A percentile compares a stretch with the other conserved stretches of the same genome.
Evolutionary conservation across 2,113 vertebrate genomes (phyloP).

Genomic region (Pelusios castaneus): DNA sequence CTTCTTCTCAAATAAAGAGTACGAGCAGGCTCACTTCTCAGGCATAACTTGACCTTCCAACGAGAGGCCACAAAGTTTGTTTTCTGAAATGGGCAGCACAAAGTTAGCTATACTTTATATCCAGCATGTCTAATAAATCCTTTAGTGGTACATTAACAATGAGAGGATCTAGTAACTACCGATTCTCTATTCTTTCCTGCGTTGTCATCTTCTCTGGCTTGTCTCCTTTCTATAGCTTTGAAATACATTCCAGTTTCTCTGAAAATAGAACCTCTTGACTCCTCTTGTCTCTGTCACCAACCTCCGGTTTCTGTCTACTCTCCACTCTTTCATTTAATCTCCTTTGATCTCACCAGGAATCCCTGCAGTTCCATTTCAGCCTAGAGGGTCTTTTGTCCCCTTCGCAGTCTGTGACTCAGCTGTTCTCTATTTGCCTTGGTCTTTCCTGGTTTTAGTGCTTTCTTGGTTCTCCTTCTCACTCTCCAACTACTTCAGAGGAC

Average conservation of each 20-base stretch:
- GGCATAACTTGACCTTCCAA: not conserved
- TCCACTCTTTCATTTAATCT: not conserved
- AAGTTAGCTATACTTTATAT: fast-evolving
- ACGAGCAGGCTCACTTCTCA: not conserved
- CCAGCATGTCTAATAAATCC: not conserved
- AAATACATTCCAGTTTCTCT: not conserved
- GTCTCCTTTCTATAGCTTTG: not conserved
- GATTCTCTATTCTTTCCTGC: not conserved
- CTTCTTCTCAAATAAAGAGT: not conserved
- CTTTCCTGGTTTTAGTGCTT: not conserved
- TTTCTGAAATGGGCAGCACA: not conserved
- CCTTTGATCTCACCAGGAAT: not conserved
- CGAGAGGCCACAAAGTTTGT: fast-evolving
- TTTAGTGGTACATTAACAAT: not conserved
- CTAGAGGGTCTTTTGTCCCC: not conserved
- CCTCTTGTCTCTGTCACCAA: not conserved
- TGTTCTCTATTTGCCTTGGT: not conserved
- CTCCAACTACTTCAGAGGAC: not conserved
- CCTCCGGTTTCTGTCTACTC: fast-evolving
- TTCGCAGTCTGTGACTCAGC: not conserved
- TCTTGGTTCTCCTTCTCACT: not conserved
- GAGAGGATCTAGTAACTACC: not conserved
- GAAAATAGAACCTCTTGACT: not conserved
- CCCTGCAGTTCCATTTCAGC: not conserved
- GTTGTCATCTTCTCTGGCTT: not conserved